phyloP scores from a whole-genome alignment of 2,113 vertebrate species.

The Trematocara stigmaticum region DNA sequence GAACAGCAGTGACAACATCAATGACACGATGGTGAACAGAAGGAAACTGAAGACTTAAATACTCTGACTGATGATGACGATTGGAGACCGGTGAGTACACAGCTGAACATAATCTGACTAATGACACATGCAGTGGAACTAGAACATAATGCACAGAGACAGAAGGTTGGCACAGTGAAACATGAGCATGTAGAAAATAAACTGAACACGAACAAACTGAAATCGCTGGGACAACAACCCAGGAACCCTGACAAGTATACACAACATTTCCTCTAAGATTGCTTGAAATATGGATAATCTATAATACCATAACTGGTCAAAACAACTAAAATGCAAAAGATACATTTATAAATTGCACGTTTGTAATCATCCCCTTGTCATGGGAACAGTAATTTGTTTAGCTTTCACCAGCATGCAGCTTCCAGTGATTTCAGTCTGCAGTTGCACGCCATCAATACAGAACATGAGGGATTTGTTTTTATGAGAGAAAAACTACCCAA shows the following conservation, averaged over 20 bases:
- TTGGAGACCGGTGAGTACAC: background rate
- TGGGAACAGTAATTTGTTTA: constrained; percentile 26
- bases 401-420: constrained; percentile 13
- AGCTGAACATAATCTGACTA: background rate
- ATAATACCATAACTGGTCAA: background rate
- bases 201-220: background rate
- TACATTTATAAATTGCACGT: constrained; percentile 5
- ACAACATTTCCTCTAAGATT: background rate
- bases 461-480: constrained; percentile 41
- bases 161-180: background rate
- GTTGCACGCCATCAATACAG: constrained; percentile 40
- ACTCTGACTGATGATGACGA: background rate
- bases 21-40: background rate
- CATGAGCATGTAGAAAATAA: background rate
- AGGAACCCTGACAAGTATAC: background rate
- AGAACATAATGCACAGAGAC: background rate
- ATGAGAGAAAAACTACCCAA: background rate
- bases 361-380: background rate
- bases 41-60: background rate
- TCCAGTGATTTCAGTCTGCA: constrained; percentile 21
- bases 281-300: background rate
- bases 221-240: background rate
- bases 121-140: background rate
- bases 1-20: background rate
- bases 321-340: background rate